Evolutionary conservation across 1,140 invertebrate species (phyloP), one percentile per base, ranked within the genome.

Genomic region (Drosophila sulfurigaster): DNA sequence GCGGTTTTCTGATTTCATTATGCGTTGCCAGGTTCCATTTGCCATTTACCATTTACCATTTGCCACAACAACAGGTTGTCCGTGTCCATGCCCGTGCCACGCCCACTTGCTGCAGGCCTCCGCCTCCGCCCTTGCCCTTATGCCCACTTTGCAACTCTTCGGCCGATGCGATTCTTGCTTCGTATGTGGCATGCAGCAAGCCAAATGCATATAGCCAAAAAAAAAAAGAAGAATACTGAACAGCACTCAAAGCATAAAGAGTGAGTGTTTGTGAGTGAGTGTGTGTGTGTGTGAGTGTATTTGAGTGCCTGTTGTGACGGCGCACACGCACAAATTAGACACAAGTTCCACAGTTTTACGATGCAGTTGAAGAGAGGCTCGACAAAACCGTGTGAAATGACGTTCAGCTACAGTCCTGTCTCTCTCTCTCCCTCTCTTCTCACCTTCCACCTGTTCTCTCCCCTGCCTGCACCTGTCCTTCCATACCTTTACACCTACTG

Each of bases 311-410:
- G 7, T 30, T 51, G 49, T 30, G 63, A 60, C 79, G 65, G 75
- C 48, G 76, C 63, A 46, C 68, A 68, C 82, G 75, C 66, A 82
- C 80, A 82, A 82, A 82, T 82, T 82, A 82, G 80, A 82, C 76
- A 76, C 80, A 76, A 83, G 72, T 66, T 79, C 28, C 72, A 63
- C 48, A 75, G 52, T 74, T 81, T 82, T 75, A 70, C 64, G 74
- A 48, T 52, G 68, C 38, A 35, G 13, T 46, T 56, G 51, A 30
- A 32, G 25, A 32, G 25, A 30, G n/a, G 28, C 30, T 54, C n/a
- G 5, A 35, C 32, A 52, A 54, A 54, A 54, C 51, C 51, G 35
- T 78, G 67, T 65, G 71, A 70, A 73, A 46, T 78, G 46, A 41
- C 59, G 38, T 46, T 11, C 56, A n/a, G 51, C 41, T 32, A 15